Evolutionary conservation across 2,888 invertebrate genomes (phyloP), one percentile per base, ranked within the genome.

Genomic region (Steinernema carpocapsae): DNA sequence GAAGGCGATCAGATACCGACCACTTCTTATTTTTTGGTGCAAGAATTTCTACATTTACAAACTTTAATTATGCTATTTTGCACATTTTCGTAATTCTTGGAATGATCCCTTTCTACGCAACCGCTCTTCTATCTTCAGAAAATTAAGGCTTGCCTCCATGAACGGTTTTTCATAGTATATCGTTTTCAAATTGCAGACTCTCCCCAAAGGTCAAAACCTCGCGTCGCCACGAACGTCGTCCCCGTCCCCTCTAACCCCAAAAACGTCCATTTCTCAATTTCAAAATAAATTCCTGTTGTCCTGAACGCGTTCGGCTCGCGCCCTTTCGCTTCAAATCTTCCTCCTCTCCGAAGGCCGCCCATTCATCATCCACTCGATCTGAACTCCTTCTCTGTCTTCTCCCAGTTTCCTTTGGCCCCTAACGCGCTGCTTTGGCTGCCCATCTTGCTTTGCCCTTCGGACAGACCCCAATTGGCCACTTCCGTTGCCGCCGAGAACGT

Each of bases 251-350:
- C 2, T 12, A 64, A 32, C 4, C 64, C 64, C n/a, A 37, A 37
- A 37, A n/a, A 24, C 24, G 22, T 19, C 52, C 48, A 48, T 19
- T 48, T 48, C 48, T 48, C n/a, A 24, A 24, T 12, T 52, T 52
- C 52, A 52, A 52, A 52, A 52, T 52, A 52, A 48, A 52, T 52
- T 52, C 52, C 52, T 24, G 52, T 37, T 64, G 64, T 64, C 64
- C 64, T 29, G 17, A 19, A 37, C 17, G 64, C 64, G 64, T 64
- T 64, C 64, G 12, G 32, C 32, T 19, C 3, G 24, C 26, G 64
- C 29, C 64, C 29, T 64, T 64, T 29, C 14, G 32, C 29, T 37
- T 32, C 64, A 10, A 32, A 64, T 29, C 4, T 64, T 32, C 26
- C 64, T 64, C 19, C 24, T 52, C 24, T 52, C 52, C 52, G 37